Evolutionary conservation across 2,797 vertebrate genomes (phyloP), one percentile per base, ranked within the genome.

Genomic region (Thalassophryne amazonica): DNA sequence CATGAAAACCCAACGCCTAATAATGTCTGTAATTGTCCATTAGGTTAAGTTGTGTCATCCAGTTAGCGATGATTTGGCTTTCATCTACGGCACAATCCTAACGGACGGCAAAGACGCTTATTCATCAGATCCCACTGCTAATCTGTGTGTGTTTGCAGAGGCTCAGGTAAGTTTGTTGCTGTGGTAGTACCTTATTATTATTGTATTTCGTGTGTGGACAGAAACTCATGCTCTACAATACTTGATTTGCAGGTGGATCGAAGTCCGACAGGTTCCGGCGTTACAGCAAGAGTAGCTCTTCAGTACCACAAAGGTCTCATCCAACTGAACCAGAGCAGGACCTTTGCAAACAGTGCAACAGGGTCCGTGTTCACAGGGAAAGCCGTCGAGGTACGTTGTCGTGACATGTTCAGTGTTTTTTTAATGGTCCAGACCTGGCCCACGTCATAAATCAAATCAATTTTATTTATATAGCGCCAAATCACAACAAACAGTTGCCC

Each of bases 141-240:
- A 97, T 18, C 74, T 98, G 51, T 99, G 97, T 32, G 94, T 99
- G 75, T 98, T 98, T 76, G 97, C 94, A 16, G 93, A 97, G 53
- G 91, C 93, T 33, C 96, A 98, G 95, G 97, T 98, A 55, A 5
- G 23, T 32, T 10, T 21, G 6, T 1, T 2, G 38, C 6, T n/a
- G 13, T 4, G 7, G 21, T 52, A n/a, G n/a, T n/a, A n/a, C n/a
- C n/a, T n/a, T n/a, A n/a, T n/a, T n/a, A n/a, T n/a, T n/a, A n/a
- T n/a, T n/a, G n/a, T n/a, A n/a, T n/a, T n/a, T n/a, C n/a, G n/a
- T n/a, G n/a, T n/a, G n/a, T n/a, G n/a, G n/a, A n/a, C n/a, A n/a
- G n/a, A n/a, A n/a, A n/a, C n/a, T n/a, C n/a, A n/a, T n/a, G n/a
- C n/a, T n/a, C n/a, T n/a, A n/a, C n/a, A 65, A 62, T 1, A 7